These are phyloP conservation scores for Calcarius lapponicus DNA, from an alignment of 2,797 vertebrate species.

Conservation along the genomic window DNA sequence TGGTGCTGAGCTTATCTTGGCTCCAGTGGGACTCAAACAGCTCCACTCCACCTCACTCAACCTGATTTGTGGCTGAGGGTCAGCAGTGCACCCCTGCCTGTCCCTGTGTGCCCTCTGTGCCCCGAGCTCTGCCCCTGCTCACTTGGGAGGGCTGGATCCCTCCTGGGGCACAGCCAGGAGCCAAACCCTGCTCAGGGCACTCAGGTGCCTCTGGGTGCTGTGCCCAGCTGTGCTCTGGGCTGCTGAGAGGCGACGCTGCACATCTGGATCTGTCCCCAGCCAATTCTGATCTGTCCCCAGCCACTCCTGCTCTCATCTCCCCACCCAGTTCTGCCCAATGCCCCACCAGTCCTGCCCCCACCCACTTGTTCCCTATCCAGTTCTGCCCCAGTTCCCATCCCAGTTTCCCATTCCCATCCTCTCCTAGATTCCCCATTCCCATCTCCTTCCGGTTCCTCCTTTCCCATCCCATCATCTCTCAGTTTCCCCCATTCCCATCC, in stretches of 20 bases:
- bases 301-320: neutral
- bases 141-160: neutral
- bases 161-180: neutral
- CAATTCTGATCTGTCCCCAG: neutral
- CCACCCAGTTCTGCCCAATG: neutral
- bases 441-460: neutral
- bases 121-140: neutral
- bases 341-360: neutral
- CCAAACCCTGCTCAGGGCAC: neutral
- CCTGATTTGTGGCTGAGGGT: neutral
- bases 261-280: neutral
- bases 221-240: neutral
- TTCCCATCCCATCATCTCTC: neutral
- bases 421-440: neutral
- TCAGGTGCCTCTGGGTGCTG: neutral
- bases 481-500: neutral
- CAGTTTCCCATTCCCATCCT: neutral
- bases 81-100: neutral
- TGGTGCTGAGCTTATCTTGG: neutral
- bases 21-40: neutral
- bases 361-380: neutral
- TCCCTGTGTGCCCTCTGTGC: neutral
- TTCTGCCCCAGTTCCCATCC: no score
- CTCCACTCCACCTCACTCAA: fast-evolving
- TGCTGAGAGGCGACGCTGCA: fast-evolving